Evolutionary conservation across 2,113 vertebrate species (phyloP).

Genomic region (Equus quagga): DNA sequence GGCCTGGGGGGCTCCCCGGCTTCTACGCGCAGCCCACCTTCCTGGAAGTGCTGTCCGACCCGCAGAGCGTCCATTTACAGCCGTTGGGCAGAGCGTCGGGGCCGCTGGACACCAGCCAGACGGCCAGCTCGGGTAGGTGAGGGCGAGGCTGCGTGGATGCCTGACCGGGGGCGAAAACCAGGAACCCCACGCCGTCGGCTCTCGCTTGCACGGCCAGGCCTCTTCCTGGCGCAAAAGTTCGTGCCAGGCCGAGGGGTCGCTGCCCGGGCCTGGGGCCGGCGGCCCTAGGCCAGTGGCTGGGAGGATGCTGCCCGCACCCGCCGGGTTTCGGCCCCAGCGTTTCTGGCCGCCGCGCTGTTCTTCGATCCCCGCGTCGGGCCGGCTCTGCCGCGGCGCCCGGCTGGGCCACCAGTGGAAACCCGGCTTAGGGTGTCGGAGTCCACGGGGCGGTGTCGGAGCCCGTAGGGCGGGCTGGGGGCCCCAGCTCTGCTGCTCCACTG

Average conservation of each 20-base stretch:
- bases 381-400: background rate
- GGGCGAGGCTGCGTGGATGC: slow-evolving; percentile 38
- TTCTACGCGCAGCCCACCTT: slow-evolving; percentile 97
- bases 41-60: slow-evolving; percentile 95
- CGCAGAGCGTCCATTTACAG: slow-evolving; percentile 94
- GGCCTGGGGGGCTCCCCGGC: slow-evolving; percentile 93
- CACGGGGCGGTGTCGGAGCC: background rate
- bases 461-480: background rate
- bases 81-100: slow-evolving; percentile 90
- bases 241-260: background rate
- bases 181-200: background rate
- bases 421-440: background rate
- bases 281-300: fast-evolving
- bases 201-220: background rate
- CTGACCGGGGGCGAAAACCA: background rate
- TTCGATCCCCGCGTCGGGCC: background rate
- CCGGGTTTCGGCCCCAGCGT: background rate
- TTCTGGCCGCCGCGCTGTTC: background rate
- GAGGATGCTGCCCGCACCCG: background rate
- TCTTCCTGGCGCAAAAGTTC: slow-evolving; percentile 69
- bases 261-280: background rate
- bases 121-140: slow-evolving; percentile 96
- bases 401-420: background rate
- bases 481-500: background rate
- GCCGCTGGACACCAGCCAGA: slow-evolving; percentile 93